A percentile compares a stretch with the other conserved stretches of the same genome.
These are phyloP conservation scores for Cataglyphis albicans DNA, from an alignment of 2,888 invertebrate genomes.

Conservation along the genomic window DNA sequence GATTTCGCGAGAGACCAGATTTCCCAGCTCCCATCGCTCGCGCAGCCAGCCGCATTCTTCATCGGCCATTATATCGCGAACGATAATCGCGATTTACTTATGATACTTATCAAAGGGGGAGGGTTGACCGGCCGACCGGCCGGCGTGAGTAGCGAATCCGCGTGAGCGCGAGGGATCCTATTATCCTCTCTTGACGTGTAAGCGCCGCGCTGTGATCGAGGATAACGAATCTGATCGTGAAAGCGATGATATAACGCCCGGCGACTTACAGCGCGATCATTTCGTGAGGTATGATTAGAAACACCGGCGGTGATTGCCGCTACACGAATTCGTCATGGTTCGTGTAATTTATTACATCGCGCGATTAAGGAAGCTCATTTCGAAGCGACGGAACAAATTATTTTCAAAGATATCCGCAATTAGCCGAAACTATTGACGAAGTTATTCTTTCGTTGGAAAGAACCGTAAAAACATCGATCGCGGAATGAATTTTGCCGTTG, in stretches of 20 bases:
- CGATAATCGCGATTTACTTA: constrained; percentile 79
- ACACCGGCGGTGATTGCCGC: constrained; percentile 34
- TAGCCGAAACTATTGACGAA: not conserved
- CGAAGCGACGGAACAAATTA: not conserved
- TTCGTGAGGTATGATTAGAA: constrained; percentile 52
- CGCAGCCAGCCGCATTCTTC: constrained; percentile 50
- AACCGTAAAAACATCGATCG: constrained; percentile 32
- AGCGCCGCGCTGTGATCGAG: constrained; percentile 46
- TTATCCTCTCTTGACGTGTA: constrained; percentile 52
- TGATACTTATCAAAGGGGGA: constrained; percentile 74
- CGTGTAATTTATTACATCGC: constrained; percentile 15
- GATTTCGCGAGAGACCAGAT: constrained; percentile 68
- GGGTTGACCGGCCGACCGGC: constrained; percentile 3
- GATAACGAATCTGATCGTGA: constrained; percentile 51
- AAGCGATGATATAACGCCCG: constrained; percentile 55
- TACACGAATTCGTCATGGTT: constrained; percentile 34
- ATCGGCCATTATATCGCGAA: constrained; percentile 70
- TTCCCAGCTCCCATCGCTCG: constrained; percentile 56
- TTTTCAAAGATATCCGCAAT: not conserved
- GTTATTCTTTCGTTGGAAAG: not conserved
- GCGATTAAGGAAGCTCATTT: constrained; percentile 27
- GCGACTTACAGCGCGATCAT: constrained; percentile 49
- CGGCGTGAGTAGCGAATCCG: constrained; percentile 45
- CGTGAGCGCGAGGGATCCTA: constrained; percentile 47
- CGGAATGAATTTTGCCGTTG: constrained; percentile 20